phyloP scores from a whole-genome alignment of 2,113 vertebrate species.

The Oreochromis niloticus region DNA sequence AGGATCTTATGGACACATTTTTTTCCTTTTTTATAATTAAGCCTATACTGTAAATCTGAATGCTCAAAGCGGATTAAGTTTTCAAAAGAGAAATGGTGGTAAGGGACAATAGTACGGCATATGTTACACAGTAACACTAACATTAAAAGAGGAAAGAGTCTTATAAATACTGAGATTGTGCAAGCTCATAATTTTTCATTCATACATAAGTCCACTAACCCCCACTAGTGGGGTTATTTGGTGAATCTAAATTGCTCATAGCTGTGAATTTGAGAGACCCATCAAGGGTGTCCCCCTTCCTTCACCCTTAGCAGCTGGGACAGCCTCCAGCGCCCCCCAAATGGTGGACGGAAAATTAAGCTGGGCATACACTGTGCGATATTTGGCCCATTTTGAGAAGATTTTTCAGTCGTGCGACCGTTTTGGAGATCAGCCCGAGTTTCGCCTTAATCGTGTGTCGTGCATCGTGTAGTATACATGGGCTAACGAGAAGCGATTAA shows the following conservation, averaged over 20 bases:
- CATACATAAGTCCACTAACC: not conserved
- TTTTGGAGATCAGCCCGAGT: accelerated
- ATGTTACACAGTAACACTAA: not conserved
- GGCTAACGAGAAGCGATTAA: not conserved
- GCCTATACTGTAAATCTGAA: not conserved
- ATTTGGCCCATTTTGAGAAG: accelerated
- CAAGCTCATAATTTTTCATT: not conserved
- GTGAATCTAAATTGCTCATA: accelerated
- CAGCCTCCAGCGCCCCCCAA: not conserved
- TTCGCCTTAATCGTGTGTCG: not conserved
- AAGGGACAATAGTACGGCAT: not conserved
- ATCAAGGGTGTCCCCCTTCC: not conserved
- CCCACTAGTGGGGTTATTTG: not conserved
- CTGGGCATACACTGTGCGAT: accelerated
- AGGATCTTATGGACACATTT: not conserved
- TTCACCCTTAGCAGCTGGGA: not conserved
- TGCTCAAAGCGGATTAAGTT: accelerated
- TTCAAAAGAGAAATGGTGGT: not conserved
- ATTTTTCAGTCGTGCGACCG: not conserved
- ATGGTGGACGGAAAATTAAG: not conserved
- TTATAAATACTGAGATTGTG: not conserved
- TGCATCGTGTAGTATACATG: not conserved
- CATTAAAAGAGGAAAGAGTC: not conserved
- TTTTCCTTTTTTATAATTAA: not conserved
- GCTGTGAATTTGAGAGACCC: not conserved